Percentiles rank a stretch among this genome's conserved stretches.
Conservation (phyloP, 2,113 vertebrate genomes). For the Ictalurus punctatus region DNA sequence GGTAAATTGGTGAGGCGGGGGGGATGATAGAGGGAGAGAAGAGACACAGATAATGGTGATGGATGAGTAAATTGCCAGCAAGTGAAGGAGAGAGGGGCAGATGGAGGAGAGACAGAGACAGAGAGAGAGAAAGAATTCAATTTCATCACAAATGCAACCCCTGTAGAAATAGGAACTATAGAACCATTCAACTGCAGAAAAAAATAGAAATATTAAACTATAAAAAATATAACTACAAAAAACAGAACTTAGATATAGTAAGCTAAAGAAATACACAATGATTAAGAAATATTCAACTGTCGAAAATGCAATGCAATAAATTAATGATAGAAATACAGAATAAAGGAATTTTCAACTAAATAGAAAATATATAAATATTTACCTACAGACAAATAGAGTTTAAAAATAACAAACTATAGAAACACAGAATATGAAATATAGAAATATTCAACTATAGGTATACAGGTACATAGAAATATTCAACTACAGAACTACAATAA, state of each 20-base stretch:
- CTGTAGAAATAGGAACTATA: neutral
- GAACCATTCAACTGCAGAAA: neutral
- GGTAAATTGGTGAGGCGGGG: constrained; percentile 28
- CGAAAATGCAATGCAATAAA: neutral
- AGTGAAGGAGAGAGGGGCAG: neutral
- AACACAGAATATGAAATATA: neutral
- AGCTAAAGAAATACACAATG: neutral
- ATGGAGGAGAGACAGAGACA: neutral
- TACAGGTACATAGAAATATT: neutral
- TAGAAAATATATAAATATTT: neutral
- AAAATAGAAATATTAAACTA: neutral
- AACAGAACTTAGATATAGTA: neutral
- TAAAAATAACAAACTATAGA: neutral
- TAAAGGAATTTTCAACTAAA: neutral
- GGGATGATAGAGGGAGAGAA: neutral
- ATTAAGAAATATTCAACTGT: neutral
- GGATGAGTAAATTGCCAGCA: constrained; percentile 21
- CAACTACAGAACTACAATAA: neutral
- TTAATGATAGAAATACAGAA: neutral
- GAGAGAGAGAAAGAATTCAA: neutral
- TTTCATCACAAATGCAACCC: neutral
- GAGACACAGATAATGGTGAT: constrained; percentile 31
- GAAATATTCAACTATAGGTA: neutral
- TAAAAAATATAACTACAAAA: neutral
- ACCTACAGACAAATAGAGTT: neutral